Conservation (phyloP, 2,113 vertebrate species). For the Brachionichthys hirsutus region DNA sequence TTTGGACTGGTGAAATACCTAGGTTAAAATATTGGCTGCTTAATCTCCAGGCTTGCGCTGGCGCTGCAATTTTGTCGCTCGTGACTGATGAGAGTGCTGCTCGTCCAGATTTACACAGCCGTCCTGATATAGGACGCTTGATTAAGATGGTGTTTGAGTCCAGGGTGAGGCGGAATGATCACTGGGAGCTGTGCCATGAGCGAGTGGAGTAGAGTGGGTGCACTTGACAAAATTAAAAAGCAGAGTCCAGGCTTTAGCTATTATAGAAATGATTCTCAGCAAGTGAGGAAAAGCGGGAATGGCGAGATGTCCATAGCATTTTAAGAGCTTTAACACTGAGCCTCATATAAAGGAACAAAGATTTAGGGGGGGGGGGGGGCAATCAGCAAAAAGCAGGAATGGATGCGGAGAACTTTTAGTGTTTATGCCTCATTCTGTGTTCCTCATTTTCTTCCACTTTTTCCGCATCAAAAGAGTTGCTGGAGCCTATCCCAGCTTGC, state of each 20-base stretch:
- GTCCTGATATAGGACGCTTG: conserved; percentile 36
- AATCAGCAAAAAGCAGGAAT: conserved; percentile 61
- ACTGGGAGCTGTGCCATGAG: conserved; percentile 35
- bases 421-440: not conserved
- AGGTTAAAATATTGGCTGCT: conserved; percentile 44
- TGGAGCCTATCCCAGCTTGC: too few species aligned
- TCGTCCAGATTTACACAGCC: conserved; percentile 47
- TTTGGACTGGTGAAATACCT: conserved; percentile 26
- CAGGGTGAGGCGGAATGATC: conserved; percentile 24
- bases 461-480: too few species aligned
- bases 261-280: conserved; percentile 55
- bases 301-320: conserved; percentile 31
- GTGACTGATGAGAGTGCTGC: conserved; percentile 44
- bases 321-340: conserved; percentile 36
- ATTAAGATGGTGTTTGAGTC: conserved; percentile 54
- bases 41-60: conserved; percentile 26
- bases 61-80: conserved; percentile 25
- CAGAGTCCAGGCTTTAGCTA: conserved; percentile 29
- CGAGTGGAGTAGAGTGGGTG: conserved; percentile 32
- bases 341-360: conserved; percentile 35
- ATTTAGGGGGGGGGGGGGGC: conserved; percentile 32
- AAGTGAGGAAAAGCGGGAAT: conserved; percentile 28
- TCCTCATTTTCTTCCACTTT: too few species aligned
- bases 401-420: conserved; percentile 6
- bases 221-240: conserved; percentile 66